Percentiles rank a stretch among this genome's conserved stretches.
Evolutionary conservation across 2,888 invertebrate genomes (phyloP).

Genomic region (Zele albiditarsus): DNA sequence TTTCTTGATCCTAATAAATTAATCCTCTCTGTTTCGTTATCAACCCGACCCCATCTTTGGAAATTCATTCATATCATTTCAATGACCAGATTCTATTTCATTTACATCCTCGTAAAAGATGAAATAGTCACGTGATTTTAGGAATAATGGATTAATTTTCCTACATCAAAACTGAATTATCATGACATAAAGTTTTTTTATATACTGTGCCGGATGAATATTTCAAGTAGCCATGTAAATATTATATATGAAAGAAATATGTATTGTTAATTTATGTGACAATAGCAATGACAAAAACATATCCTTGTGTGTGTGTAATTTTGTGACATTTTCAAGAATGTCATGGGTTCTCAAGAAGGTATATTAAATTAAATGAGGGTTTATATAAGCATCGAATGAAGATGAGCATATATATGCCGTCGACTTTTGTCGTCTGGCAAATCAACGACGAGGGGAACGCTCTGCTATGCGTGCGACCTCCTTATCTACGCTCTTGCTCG

Average conservation of each 20-base stretch:
- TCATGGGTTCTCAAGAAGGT: conserved; percentile 7
- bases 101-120: conserved; percentile 26
- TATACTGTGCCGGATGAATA: background rate
- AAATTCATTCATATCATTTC: conserved; percentile 18
- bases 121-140: conserved; percentile 21
- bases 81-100: conserved; percentile 28
- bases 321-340: conserved; percentile 18
- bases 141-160: background rate
- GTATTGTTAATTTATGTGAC: background rate
- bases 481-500: conserved; percentile 60
- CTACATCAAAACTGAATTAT: background rate
- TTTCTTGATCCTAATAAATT: conserved; percentile 50
- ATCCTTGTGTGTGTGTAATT: background rate
- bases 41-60: conserved; percentile 33
- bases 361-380: conserved; percentile 8
- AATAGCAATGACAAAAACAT: conserved; percentile 1
- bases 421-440: conserved; percentile 41
- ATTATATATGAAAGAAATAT: background rate
- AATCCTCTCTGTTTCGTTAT: conserved; percentile 38
- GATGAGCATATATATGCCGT: conserved; percentile 40
- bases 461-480: conserved; percentile 40
- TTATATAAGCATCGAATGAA: background rate
- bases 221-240: background rate
- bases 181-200: background rate
- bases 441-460: conserved; percentile 19